Conservation (phyloP, 2,888 invertebrate species). For the Ligdia adustata region DNA sequence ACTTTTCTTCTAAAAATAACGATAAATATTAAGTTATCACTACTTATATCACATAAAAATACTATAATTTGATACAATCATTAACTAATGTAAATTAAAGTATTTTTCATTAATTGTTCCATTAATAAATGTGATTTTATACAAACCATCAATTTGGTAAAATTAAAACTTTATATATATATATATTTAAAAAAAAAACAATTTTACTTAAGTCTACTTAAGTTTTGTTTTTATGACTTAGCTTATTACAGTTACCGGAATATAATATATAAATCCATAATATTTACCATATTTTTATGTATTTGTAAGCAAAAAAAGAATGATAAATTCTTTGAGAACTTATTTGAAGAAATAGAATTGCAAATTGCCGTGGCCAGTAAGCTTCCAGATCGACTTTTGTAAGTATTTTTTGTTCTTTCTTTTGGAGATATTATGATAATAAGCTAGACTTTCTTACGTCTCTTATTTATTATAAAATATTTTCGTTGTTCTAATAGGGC, state of each 20-base stretch:
- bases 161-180: no score
- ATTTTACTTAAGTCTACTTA: no score
- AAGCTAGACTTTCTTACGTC: slow-evolving; percentile 9
- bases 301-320: background rate
- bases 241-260: no score
- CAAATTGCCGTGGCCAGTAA: slow-evolving; percentile 7
- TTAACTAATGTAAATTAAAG: no score
- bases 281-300: no score
- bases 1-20: no score
- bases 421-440: slow-evolving; percentile 18
- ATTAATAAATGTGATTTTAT: no score
- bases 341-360: slow-evolving; percentile 9
- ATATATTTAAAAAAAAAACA: no score
- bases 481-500: slow-evolving; percentile 6
- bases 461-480: background rate
- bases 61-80: slow-evolving; percentile 17
- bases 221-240: no score
- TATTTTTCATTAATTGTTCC: no score
- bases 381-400: slow-evolving; percentile 5
- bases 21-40: slow-evolving; percentile 31
- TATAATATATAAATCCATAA: no score
- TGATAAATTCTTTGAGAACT: slow-evolving; percentile 2
- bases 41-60: slow-evolving; percentile 45
- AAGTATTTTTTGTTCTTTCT: slow-evolving; percentile 5
- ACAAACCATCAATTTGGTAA: no score